Evolutionary conservation across 2,113 vertebrate species (phyloP).

Genomic region (Carollia perspicillata): DNA sequence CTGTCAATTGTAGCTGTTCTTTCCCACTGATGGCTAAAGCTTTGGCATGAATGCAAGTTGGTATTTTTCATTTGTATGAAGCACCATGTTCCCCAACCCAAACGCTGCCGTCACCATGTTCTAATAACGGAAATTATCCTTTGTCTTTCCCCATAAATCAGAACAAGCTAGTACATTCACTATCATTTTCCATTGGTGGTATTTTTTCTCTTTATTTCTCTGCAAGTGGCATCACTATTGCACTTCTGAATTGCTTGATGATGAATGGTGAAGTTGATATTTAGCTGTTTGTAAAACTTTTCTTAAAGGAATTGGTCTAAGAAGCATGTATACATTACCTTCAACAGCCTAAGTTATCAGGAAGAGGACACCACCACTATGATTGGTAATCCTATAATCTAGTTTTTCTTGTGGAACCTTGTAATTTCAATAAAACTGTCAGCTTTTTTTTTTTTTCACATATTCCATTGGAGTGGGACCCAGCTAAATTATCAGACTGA

Average conservation of each 20-base stretch:
- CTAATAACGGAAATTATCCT: constrained; percentile 38
- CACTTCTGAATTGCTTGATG: constrained; percentile 47
- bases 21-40: constrained; percentile 71
- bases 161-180: constrained; percentile 13
- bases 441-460: neutral
- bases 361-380: constrained; percentile 29
- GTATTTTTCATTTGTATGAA: constrained; percentile 67
- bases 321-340: neutral
- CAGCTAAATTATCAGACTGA: neutral
- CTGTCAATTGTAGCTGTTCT: constrained; percentile 81
- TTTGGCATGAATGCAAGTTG: constrained; percentile 71
- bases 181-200: neutral
- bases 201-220: constrained; percentile 48
- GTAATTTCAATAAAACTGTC: neutral
- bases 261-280: neutral
- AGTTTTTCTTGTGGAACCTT: neutral
- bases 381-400: neutral
- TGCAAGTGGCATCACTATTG: constrained; percentile 16
- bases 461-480: neutral
- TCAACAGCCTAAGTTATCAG: neutral
- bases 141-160: neutral
- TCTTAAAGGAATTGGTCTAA: constrained; percentile 57
- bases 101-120: neutral
- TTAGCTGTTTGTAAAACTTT: constrained; percentile 41
- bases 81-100: constrained; percentile 42